These are phyloP conservation scores for Drosophila fuyamai DNA, from an alignment of 1,140 invertebrate species.

Conservation along the genomic window DNA sequence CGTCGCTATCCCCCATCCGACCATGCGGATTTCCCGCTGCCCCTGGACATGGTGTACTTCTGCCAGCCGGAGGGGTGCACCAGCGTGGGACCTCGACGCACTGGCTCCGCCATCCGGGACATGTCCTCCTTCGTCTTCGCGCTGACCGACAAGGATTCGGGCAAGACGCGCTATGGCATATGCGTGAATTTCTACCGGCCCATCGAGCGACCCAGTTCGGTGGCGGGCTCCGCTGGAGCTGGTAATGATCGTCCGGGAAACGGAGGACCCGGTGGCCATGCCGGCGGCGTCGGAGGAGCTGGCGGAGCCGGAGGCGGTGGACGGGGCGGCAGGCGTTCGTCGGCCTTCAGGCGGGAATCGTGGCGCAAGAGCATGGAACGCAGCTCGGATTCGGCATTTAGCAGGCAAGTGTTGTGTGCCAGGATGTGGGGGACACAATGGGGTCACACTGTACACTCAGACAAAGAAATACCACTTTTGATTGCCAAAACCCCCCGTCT, in stretches of 20 bases:
- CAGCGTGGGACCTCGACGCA: conserved; percentile 94
- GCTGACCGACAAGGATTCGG: conserved; percentile 99
- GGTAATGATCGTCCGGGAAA: conserved; percentile 57
- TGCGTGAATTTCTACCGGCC: conserved; percentile 99
- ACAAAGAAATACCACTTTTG: background rate
- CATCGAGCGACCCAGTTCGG: conserved; percentile 87
- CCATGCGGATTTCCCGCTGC: conserved; percentile 98
- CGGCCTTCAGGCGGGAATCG: conserved; percentile 91
- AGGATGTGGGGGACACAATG: background rate
- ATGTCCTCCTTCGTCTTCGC: conserved; percentile 99
- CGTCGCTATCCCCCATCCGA: conserved; percentile 98
- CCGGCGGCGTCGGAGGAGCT: conserved; percentile 36
- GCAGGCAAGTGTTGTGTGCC: conserved; percentile 89
- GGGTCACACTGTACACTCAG: background rate
- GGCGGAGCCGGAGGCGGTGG: conserved; percentile 37
- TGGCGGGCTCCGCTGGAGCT: conserved; percentile 16
- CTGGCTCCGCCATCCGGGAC: conserved; percentile 90
- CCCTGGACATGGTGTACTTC: conserved; percentile 99
- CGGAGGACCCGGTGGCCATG: conserved; percentile 54
- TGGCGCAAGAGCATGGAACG: conserved; percentile 96
- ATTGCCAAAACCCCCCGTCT: conserved; percentile 35
- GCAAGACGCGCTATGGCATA: conserved; percentile 95
- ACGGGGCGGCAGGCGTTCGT: conserved; percentile 85
- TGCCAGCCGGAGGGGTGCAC: conserved; percentile 99
- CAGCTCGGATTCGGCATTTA: conserved; percentile 96